phyloP scores from a whole-genome alignment of 1,140 invertebrate genomes.

The Mylabris phalerata region DNA sequence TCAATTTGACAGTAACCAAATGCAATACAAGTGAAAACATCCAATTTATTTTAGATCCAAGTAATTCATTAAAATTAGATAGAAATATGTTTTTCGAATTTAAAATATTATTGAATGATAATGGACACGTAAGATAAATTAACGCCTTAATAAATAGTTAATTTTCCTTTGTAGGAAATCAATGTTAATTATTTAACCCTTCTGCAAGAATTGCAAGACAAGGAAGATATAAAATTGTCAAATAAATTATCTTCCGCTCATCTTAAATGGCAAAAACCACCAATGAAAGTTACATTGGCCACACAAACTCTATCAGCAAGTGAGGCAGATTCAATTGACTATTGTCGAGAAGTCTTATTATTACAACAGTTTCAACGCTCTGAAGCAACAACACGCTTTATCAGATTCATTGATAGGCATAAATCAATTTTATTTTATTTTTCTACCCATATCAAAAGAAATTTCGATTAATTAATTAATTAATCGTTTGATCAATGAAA shows the following conservation, averaged over 20 bases:
- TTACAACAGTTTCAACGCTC: conserved; percentile 1
- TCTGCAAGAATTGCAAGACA: conserved; percentile 21
- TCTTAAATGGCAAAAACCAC: conserved; percentile 25
- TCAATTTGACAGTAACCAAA: conserved; percentile 13
- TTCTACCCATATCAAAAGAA: not conserved
- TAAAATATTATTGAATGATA: conserved; percentile 20
- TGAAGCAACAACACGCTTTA: conserved; percentile 7
- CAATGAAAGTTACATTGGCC: conserved; percentile 35
- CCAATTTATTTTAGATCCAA: conserved; percentile 15
- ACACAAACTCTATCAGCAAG: conserved; percentile 24
- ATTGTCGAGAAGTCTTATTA: conserved; percentile 2
- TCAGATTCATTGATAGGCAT: not conserved
- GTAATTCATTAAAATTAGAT: conserved; percentile 18
- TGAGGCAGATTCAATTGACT: conserved; percentile 9
- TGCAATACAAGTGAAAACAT: conserved; percentile 8
- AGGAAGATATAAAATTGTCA: conserved; percentile 24
- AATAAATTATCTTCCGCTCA: conserved; percentile 24
- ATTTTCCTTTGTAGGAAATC: not conserved
- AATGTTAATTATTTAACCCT: conserved; percentile 18
- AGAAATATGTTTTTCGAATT: conserved; percentile 14
- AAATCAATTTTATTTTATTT: not conserved
- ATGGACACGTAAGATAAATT: conserved; percentile 14
- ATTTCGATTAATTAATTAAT: no score
- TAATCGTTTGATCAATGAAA: no score
- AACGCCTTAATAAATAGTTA: not conserved